Evolutionary conservation across 2,113 vertebrate species (phyloP).

Genomic region (Dromas ardeola): DNA sequence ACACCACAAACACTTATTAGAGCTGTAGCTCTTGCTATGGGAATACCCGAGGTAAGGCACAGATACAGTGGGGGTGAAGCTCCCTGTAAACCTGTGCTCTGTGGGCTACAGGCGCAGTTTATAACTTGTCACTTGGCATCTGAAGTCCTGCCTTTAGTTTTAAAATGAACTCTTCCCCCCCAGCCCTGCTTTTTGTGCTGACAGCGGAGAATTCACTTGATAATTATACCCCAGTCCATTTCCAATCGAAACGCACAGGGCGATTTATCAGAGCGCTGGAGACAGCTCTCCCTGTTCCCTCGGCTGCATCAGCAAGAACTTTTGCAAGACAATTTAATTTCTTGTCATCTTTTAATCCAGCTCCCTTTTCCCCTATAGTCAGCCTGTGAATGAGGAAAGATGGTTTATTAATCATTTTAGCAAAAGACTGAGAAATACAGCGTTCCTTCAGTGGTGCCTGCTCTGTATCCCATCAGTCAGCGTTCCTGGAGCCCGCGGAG

Average conservation of each 20-base stretch:
- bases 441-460: not conserved
- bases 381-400: not conserved
- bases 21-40: not conserved
- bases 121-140: not conserved
- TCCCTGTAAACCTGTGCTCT: not conserved
- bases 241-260: not conserved
- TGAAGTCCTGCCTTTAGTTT: not conserved
- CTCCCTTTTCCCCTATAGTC: not conserved
- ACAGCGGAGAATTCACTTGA: conserved; percentile 13
- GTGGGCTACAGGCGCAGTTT: not conserved
- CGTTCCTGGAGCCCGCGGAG: not conserved
- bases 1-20: not conserved
- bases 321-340: conserved; percentile 38
- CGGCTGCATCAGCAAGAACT: conserved; percentile 50
- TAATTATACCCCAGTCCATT: conserved; percentile 34
- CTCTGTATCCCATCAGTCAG: too few species aligned
- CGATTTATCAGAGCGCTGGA: conserved; percentile 19
- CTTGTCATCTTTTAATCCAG: conserved; percentile 42
- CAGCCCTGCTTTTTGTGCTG: conserved; percentile 6
- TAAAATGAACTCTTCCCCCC: not conserved
- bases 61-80: not conserved
- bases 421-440: not conserved
- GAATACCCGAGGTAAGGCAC: not conserved
- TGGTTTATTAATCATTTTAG: not conserved
- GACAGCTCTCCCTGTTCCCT: not conserved